Evolutionary conservation across 2,888 invertebrate species (phyloP), one percentile per base, ranked within the genome.

Genomic region (Saturnia japonica): DNA sequence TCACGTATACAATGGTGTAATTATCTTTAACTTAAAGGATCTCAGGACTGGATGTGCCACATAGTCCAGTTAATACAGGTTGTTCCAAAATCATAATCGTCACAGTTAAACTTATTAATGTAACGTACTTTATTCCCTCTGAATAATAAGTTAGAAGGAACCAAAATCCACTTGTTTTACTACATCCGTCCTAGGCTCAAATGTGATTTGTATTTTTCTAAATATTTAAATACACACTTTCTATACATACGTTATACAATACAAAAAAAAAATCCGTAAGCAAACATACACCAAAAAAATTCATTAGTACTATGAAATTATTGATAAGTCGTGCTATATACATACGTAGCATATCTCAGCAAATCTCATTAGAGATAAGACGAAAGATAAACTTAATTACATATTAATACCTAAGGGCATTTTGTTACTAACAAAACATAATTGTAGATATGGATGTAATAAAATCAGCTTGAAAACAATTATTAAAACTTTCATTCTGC

Each of bases 1-100:
- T 76, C 73, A 70, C 76, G 73, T 68, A 70, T 74, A 88, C 86
- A 87, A 87, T 85, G 75, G 79, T 82, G 85, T 87, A 87, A 88
- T 88, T 88, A 88, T 80, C 78, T 80, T 75, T 76, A 76, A 80
- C 78, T 77, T 67, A 78, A 81, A 81, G 82, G 80, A 82, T 80
- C 75, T 70, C 71, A 74, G 71, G 73, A 66, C 73, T 80, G 79
- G 78, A 81, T 69, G 68, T 45, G 43, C 34, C n/a, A 11, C 34
- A 64, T 74, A 72, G 74, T n/a, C 43, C 62, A 34, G 54, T 60
- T 67, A 79, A 74, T 82, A 83, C 77, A 82, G 82, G 79, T 43
- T 70, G 82, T 12, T 70, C 22, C 40, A 40, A 34, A 40, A 57
- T 6, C 12, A 28, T 12, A 60, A 60, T 14, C 4, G 57, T 25